These are phyloP conservation scores for Tupaia tana DNA, from an alignment of 2,113 vertebrate genomes.

Conservation along the genomic window DNA sequence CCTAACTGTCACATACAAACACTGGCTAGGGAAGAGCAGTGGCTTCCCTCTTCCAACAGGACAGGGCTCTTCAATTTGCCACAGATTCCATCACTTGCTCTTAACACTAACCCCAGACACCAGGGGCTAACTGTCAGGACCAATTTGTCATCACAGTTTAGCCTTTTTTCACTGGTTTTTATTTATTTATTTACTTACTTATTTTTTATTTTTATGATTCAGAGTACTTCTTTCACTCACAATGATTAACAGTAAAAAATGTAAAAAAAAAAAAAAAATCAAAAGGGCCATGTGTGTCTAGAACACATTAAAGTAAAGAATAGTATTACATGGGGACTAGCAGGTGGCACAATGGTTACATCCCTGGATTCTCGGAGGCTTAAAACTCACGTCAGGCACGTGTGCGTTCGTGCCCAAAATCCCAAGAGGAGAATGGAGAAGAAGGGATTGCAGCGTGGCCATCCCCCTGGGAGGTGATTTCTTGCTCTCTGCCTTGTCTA, in stretches of 20 bases:
- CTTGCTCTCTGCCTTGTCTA: no score
- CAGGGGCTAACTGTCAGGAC: not conserved
- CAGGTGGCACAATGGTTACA: no score
- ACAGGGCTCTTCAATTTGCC: not conserved
- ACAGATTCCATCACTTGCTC: not conserved
- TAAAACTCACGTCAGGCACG: no score
- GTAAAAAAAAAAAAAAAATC: not conserved
- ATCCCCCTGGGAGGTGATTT: no score
- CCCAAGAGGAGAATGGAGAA: no score
- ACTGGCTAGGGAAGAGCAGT: not conserved
- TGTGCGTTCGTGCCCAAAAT: no score
- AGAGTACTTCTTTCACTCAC: not conserved
- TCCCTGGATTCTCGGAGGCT: no score
- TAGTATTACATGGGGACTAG: not conserved
- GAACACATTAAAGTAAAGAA: conserved; percentile 15
- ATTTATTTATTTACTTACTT: no score
- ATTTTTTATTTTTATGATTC: not conserved
- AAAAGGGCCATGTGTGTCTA: not conserved
- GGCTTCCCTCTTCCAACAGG: not conserved
- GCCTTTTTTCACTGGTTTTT: no score
- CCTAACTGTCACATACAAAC: not conserved
- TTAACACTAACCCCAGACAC: not conserved
- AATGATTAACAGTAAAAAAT: not conserved
- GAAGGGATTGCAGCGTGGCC: no score
- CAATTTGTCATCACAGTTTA: not conserved